These are phyloP conservation scores for Piaya cayana DNA, from an alignment of 2,113 vertebrate genomes.

Conservation along the genomic window DNA sequence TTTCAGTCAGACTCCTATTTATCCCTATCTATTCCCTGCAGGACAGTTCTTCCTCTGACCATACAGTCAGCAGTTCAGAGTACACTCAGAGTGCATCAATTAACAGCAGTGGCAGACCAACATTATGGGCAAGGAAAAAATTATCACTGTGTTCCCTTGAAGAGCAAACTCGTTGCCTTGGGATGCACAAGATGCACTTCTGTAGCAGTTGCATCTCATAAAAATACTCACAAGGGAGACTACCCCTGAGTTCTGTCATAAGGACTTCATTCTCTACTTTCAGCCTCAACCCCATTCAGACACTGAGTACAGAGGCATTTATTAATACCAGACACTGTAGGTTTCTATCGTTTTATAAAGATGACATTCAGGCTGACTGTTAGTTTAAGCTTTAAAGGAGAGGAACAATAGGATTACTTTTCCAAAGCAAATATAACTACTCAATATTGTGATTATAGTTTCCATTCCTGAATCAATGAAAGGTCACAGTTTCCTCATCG, in stretches of 20 bases:
- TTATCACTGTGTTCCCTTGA: not conserved
- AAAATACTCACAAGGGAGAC: constrained; percentile 4
- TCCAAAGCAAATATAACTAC: constrained; percentile 60
- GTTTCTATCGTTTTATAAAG: constrained; percentile 43
- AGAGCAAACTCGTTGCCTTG: not conserved
- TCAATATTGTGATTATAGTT: constrained; percentile 44
- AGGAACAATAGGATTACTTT: constrained; percentile 59
- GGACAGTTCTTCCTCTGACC: not conserved
- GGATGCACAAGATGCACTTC: not conserved
- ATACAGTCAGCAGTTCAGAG: not conserved
- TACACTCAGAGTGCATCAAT: not conserved
- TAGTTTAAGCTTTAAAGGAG: constrained; percentile 56
- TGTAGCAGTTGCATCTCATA: constrained; percentile 30
- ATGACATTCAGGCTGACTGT: constrained; percentile 61
- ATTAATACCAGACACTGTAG: constrained; percentile 57
- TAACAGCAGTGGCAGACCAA: not conserved
- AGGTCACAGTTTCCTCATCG: constrained; percentile 12
- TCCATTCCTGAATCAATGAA: constrained; percentile 49
- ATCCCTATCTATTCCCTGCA: not conserved
- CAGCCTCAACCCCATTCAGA: not conserved
- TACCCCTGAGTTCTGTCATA: constrained; percentile 25
- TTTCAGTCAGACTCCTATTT: not conserved
- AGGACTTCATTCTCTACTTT: constrained; percentile 34
- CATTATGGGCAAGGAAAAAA: not conserved
- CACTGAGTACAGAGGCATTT: constrained; percentile 29